These are phyloP conservation scores for Anas flavirostris DNA, from an alignment of 2,797 vertebrate genomes.

Conservation along the genomic window DNA sequence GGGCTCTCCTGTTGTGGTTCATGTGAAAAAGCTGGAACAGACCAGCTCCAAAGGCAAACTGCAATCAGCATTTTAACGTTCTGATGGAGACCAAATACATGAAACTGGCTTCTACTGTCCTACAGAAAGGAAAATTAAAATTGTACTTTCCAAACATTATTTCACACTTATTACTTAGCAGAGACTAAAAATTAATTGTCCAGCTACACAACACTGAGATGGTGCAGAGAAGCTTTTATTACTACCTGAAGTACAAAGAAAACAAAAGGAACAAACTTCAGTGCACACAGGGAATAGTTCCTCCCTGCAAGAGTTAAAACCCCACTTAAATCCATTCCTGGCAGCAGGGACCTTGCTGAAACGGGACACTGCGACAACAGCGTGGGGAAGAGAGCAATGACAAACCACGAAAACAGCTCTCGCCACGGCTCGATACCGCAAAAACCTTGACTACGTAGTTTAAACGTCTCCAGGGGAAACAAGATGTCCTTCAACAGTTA, in stretches of 20 bases:
- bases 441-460: neutral
- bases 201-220: neutral
- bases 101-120: neutral
- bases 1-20: neutral
- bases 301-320: neutral
- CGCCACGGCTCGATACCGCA: neutral
- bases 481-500: neutral
- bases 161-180: neutral
- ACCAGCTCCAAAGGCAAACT: neutral
- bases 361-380: neutral
- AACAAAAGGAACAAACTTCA: neutral
- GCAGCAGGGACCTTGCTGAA: neutral
- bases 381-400: rapidly evolving
- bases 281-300: rapidly evolving
- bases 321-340: neutral
- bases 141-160: neutral
- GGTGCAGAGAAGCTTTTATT: neutral
- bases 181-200: neutral
- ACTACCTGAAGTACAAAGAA: neutral
- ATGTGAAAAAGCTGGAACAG: neutral
- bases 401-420: neutral
- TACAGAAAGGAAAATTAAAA: neutral
- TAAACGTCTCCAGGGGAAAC: neutral
- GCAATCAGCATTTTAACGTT: neutral
- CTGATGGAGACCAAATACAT: neutral